A percentile compares a stretch with the other conserved stretches of the same genome.
These are phyloP conservation scores for Anaspis maculata DNA, from an alignment of 2,888 invertebrate genomes.

Conservation along the genomic window DNA sequence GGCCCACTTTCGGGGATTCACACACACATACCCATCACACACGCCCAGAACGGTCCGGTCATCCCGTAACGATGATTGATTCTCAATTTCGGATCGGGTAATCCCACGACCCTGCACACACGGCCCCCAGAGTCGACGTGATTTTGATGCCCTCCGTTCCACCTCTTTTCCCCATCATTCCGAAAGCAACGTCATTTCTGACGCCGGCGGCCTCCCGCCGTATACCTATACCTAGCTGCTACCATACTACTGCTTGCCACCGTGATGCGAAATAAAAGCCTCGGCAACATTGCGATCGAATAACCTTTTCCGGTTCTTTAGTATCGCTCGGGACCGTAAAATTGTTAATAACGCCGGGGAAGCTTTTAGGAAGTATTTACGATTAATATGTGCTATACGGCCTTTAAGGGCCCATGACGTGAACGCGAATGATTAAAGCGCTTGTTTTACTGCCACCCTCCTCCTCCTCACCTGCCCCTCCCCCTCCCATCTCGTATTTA, in stretches of 20 bases:
- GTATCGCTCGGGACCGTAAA: constrained; percentile 6
- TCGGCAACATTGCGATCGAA: constrained; percentile 8
- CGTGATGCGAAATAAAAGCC: constrained; percentile 8
- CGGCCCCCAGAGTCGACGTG: not conserved
- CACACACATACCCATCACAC: too few species aligned
- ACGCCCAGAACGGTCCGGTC: too few species aligned
- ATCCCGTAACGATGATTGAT: constrained; percentile 10
- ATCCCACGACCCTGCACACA: too few species aligned
- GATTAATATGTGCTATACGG: constrained; percentile 13
- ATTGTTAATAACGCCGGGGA: constrained; percentile 12
- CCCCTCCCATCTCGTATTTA: too few species aligned
- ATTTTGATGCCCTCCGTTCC: too few species aligned
- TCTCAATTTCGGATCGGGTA: constrained; percentile 5
- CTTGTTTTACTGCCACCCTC: constrained; percentile 6
- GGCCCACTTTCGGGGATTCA: too few species aligned
- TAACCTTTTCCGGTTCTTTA: constrained; percentile 8
- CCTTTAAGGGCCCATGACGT: constrained; percentile 7
- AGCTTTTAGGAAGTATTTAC: constrained; percentile 13
- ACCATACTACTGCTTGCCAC: too few species aligned
- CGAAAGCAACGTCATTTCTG: constrained; percentile 7
- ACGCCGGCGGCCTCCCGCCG: too few species aligned
- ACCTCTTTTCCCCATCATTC: too few species aligned
- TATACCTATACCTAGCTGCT: too few species aligned
- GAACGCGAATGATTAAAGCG: constrained; percentile 12
- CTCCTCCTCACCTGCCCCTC: constrained; percentile 3